Evolutionary conservation across 1,140 invertebrate genomes (phyloP).

Genomic region (Wasmannia auropunctata): DNA sequence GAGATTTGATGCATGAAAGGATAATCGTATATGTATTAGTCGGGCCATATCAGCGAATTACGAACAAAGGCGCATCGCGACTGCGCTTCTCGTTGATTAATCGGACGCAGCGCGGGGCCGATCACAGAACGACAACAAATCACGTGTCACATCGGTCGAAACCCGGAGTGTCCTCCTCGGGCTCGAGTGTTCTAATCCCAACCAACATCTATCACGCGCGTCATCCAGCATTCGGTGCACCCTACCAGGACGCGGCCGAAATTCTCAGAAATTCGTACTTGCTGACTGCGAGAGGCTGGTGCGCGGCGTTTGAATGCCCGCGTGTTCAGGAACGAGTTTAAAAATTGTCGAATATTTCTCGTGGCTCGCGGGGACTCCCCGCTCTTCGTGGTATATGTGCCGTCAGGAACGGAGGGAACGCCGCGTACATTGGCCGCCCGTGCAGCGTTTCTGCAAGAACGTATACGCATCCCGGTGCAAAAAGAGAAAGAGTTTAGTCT

Average conservation of each 20-base stretch:
- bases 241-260: slow-evolving; percentile 64
- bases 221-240: slow-evolving; percentile 44
- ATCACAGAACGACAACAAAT: slow-evolving; percentile 20
- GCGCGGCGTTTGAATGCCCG: slow-evolving; percentile 77
- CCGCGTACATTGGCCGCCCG: slow-evolving; percentile 34
- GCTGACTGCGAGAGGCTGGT: slow-evolving; percentile 62
- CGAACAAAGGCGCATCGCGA: not conserved
- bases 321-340: slow-evolving; percentile 83
- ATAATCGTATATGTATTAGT: not conserved
- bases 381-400: slow-evolving; percentile 44
- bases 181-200: slow-evolving; percentile 15
- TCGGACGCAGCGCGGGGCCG: not conserved
- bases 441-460: slow-evolving; percentile 53
- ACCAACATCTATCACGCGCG: slow-evolving; percentile 22
- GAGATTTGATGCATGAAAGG: no score
- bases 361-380: slow-evolving; percentile 52
- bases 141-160: not conserved
- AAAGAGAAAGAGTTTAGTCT: slow-evolving; percentile 36
- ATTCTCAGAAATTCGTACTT: slow-evolving; percentile 81
- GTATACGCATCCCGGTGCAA: slow-evolving; percentile 25
- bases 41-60: not conserved
- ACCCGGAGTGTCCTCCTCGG: not conserved
- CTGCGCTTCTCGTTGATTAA: slow-evolving; percentile 7
- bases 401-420: slow-evolving; percentile 40
- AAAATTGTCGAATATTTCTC: slow-evolving; percentile 84